Base-by-base conservation (phyloP, 2,113 vertebrate genomes). In the Atrichornis clamosus region DNA sequence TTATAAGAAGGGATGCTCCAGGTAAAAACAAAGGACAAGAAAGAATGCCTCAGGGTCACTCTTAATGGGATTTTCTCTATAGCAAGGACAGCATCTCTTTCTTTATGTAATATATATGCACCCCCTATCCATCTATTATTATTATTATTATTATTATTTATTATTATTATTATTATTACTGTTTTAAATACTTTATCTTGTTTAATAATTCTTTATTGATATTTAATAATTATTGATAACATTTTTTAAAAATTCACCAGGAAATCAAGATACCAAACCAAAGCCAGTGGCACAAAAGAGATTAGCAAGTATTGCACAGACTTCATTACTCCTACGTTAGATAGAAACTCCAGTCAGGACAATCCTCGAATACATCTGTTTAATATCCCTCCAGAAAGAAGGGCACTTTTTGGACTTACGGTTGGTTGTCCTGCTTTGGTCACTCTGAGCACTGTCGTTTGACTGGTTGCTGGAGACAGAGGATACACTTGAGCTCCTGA, bases 381-480 rank as follows among this genome's bases (percentile, higher is more conserved):
- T 53, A 58, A 59, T 9, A 79, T 28, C 10, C 7, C 55, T 37
- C 22, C 16, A 21, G 53, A 52, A 52, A 63, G 47, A 88, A 85
- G 21, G n/a, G 7, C 8, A 5, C 18, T 8, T 41, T 56, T 41
- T 44, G 63, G 64, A 98, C 99, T 99, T 97, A 99, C 99, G 94
- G 79, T 97, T 98, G n/a, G 97, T 44, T 16, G 97, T 84, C 58
- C 97, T 97, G 96, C 96, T 97, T 88, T 98, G 98, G 91, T 99
- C 99, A 0, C 98, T 98, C 76, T 98, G 98, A n/a, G 91, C 17
- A 23, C 98, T 98, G 91, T 99, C 98, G 2, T 77, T 98, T 0
- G 99, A 98, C 91, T 99, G 99, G 96, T 98, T 98, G 97, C 99
- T 99, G 97, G 99, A 98, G 64, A 98, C 98, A 0, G 99, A 99